Evolutionary conservation across 2,888 invertebrate genomes (phyloP), one percentile per base, ranked within the genome.

Genomic region (Acanthosepion lycidas): DNA sequence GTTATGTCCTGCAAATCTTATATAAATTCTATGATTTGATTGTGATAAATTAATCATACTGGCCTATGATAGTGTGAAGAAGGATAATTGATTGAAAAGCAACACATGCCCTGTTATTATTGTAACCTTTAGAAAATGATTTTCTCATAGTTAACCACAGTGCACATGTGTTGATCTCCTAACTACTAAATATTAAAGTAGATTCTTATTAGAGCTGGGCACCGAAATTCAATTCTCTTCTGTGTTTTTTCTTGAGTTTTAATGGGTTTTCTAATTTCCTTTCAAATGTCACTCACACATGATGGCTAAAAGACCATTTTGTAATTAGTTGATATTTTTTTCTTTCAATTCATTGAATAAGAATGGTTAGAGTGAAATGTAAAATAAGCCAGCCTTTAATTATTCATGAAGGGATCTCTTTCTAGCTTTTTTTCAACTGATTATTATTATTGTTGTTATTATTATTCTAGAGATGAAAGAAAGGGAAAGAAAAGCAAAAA

Each of bases 131-230:
- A 92, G 28, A 48, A 92, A n/a, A 51, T 51, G 28, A 92, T 51
- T 49, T 9, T 51, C 12, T n/a, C 26, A 92, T 49, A 92, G 92
- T 94, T 94, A 94, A 94, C 94, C 59, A 94, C 93, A 93, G 53
- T 55, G 55, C 55, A 93, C 51, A 59, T 94, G 33, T 55, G 55
- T 94, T 94, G 48, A 94, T 94, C 59, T 94, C n/a, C 33, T 55
- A 64, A 94, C 94, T 64, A 92, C 92, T 28, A 51, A 92, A 92
- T 92, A 92, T 92, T 92, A 92, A 92, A 92, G 92, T 51, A 20
- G 94, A 94, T 53, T 42, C 42, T 55, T 55, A 33, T 94, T 94
- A 33, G 94, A 64, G 23, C 18, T 94, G 64, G 94, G 94, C n/a
- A 33, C 6, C 59, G 12, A 55, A 94, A 92, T 94, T 48, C 12